A percentile compares a stretch with the other conserved stretches of the same genome.
Conservation (phyloP, 2,797 vertebrate species). For the Heliangelus exortis region DNA sequence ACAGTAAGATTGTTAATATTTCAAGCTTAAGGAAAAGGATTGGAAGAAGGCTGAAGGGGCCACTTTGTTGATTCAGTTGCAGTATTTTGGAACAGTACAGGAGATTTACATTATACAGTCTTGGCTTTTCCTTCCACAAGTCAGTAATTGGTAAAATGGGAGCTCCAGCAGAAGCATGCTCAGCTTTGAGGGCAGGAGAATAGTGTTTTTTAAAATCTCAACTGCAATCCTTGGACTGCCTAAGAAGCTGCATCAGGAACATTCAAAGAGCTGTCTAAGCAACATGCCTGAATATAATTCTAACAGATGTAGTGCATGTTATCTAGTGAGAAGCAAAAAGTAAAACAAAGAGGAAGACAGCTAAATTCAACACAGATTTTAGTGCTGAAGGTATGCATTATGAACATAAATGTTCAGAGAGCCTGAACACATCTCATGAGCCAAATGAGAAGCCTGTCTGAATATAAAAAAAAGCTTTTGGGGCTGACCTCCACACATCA, state of each 20-base stretch:
- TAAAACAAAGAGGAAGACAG: neutral
- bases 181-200: neutral
- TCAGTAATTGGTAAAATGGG: neutral
- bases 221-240: neutral
- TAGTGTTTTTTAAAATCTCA: neutral
- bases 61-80: neutral
- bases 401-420: neutral
- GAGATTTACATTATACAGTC: neutral
- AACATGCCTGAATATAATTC: neutral
- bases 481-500: neutral
- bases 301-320: neutral
- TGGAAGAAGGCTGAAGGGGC: neutral
- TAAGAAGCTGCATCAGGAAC: neutral
- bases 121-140: neutral
- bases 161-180: neutral
- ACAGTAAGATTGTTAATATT: neutral
- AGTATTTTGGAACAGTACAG: neutral
- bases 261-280: neutral
- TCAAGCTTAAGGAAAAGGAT: neutral
- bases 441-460: neutral
- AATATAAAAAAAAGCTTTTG: neutral
- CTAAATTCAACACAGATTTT: neutral
- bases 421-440: neutral
- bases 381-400: neutral
- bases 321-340: neutral